Evolutionary conservation across 92 coral and sea anemone genomes (phyloP), one percentile per base, ranked within the genome.

Genomic region (Parazoanthus darwini): DNA sequence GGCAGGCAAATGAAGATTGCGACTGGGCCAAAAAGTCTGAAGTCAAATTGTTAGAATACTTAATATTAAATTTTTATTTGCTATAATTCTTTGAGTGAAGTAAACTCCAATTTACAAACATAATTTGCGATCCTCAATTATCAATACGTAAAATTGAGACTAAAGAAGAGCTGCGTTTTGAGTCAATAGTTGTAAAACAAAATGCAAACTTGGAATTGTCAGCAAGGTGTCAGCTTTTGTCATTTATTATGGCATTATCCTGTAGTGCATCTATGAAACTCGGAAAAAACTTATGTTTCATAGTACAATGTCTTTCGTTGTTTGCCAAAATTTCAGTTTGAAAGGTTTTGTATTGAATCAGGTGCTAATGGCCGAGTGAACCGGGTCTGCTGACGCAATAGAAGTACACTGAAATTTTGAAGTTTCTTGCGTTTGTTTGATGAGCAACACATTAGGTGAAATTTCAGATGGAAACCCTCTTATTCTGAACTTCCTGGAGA

Each of bases 301-400:
- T 9, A 8, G 10, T 0, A 46, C 25, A 6, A 7, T 81, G n/a
- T 63, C 23, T 42, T 18, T 59, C 8, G 18, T 63, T 63, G 2
- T 81, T 42, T 15, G 38, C 33, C 7, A 35, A 56, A 63, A 22
- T 81, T 56, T 36, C 85, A 81, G 29, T 63, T 56, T 81, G 73
- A n/a, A 81, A 81, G 7, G 74, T 38, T 58, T 58, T 11, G 8
- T 79, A 51, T 44, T 46, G 63, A 79, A 26, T 51, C 82, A 79
- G 82, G 85, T 81, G 85, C 23, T 5, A 46, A 63, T 5, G 25
- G 33, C 74, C 50, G 50, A 81, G 85, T 10, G 85, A 81, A 58
- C 8, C 33, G 74, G 74, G 36, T 18, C 48, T 8, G 85, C 85
- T 59, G 74, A 54, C 25, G n/a, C 26, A 22, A 44, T 15, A 9